phyloP scores from a whole-genome alignment of 2,113 vertebrate species.

The Corythornis madagascariensis region DNA sequence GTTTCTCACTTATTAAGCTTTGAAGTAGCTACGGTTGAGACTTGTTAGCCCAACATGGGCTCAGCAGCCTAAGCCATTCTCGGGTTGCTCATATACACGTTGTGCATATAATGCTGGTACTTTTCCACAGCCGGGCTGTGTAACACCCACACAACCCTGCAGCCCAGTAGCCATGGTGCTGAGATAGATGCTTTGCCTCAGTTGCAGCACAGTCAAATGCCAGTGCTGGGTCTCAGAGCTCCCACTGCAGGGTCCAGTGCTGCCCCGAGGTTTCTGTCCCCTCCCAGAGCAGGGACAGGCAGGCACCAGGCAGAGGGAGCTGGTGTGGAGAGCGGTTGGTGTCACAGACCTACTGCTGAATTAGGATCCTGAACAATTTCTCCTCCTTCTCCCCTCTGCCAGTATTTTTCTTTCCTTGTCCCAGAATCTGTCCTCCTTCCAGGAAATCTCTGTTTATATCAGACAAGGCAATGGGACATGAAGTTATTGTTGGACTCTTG shows the following conservation, averaged over 20 bases:
- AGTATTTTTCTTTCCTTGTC: background rate
- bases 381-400: background rate
- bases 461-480: background rate
- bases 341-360: background rate
- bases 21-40: background rate
- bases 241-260: rapidly evolving
- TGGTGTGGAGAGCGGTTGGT: rapidly evolving
- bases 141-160: rapidly evolving
- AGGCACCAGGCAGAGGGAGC: background rate
- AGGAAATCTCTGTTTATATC: conserved; percentile 31
- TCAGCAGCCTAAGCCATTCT: rapidly evolving
- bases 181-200: background rate
- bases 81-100: rapidly evolving
- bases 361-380: background rate
- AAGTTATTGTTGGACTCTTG: background rate
- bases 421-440: background rate
- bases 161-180: background rate
- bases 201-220: background rate
- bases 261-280: rapidly evolving
- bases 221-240: background rate
- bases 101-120: rapidly evolving
- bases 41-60: background rate
- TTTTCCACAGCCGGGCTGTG: background rate
- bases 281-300: background rate
- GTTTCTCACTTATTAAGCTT: background rate